Evolutionary conservation across 2,113 vertebrate genomes (phyloP).

Genomic region (Nibea coibor): DNA sequence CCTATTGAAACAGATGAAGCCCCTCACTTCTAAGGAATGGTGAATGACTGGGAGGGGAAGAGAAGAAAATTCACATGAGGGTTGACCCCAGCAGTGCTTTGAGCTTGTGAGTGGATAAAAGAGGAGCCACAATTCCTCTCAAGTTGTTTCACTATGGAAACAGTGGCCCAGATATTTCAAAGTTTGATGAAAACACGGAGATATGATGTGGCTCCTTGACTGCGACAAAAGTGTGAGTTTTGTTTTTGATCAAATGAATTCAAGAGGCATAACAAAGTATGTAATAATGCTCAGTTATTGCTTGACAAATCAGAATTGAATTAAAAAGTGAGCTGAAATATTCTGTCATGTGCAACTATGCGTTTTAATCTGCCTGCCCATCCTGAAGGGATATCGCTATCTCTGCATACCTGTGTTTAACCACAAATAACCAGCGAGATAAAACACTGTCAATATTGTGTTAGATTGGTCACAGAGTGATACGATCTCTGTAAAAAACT

Average conservation of each 20-base stretch:
- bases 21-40: constrained; percentile 9
- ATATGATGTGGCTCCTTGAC: not conserved
- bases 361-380: not conserved
- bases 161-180: constrained; percentile 54
- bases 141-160: constrained; percentile 46
- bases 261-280: not conserved
- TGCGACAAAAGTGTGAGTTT: not conserved
- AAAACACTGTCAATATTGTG: not conserved
- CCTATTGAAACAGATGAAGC: constrained; percentile 46
- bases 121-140: constrained; percentile 22
- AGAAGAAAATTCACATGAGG: constrained; percentile 34
- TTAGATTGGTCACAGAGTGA: not conserved
- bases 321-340: not conserved
- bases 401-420: not conserved
- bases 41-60: constrained; percentile 7
- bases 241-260: not conserved
- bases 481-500: constrained; percentile 5
- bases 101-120: constrained; percentile 40
- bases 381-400: not conserved
- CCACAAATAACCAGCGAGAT: not conserved
- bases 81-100: constrained; percentile 25
- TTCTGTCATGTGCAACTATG: not conserved
- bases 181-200: constrained; percentile 14
- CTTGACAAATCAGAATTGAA: not conserved
- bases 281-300: not conserved